phyloP scores from a whole-genome alignment of 2,888 invertebrate species.

The Odiellus spinosus region DNA sequence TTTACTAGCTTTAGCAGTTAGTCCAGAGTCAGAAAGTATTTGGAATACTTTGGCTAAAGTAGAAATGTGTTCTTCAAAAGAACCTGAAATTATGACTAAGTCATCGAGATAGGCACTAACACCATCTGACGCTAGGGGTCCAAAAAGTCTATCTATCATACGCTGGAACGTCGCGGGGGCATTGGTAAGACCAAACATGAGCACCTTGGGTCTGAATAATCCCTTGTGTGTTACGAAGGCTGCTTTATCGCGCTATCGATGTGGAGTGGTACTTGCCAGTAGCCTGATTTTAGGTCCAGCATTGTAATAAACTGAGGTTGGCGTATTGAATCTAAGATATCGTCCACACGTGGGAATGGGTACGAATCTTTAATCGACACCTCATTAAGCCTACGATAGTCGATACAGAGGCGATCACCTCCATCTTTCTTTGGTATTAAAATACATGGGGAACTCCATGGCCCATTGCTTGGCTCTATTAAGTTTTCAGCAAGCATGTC shows the following conservation, averaged over 20 bases:
- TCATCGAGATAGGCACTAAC: too few species aligned
- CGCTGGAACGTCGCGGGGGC: constrained; percentile 13
- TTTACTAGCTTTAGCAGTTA: background rate
- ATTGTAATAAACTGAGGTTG: constrained; percentile 2
- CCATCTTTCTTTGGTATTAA: constrained; percentile 3
- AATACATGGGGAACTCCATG: too few species aligned
- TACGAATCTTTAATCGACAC: too few species aligned
- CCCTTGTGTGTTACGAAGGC: constrained; percentile 15
- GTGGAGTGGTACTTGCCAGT: constrained; percentile 16
- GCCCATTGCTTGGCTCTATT: too few species aligned
- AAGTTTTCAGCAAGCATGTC: too few species aligned
- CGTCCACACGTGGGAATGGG: too few species aligned
- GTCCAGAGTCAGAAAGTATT: background rate
- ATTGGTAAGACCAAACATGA: constrained; percentile 14
- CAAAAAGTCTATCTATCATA: constrained; percentile 12
- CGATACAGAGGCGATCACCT: constrained; percentile 4
- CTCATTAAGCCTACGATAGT: constrained; percentile 2
- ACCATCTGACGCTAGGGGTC: background rate
- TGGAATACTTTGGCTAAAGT: too few species aligned
- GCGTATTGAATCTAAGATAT: too few species aligned
- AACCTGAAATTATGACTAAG: too few species aligned
- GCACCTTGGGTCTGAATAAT: constrained; percentile 10
- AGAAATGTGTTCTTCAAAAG: too few species aligned
- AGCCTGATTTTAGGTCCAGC: constrained; percentile 14
- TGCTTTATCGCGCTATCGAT: constrained; percentile 12